phyloP scores from a whole-genome alignment of 2,113 vertebrate species.

The Xyliphius kryptos region DNA sequence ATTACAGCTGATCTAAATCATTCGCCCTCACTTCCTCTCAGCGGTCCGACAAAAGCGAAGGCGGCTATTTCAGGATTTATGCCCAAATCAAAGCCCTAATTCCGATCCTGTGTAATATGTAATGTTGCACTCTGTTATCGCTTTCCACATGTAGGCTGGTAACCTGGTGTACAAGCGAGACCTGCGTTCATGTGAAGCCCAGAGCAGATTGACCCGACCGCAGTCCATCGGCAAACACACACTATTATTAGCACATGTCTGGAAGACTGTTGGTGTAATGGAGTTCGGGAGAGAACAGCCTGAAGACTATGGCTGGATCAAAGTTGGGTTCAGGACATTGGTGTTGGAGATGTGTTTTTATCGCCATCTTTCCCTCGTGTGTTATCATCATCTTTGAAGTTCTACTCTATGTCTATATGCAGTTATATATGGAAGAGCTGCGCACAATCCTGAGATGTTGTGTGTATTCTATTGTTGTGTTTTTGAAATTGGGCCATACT shows the following conservation, averaged over 20 bases:
- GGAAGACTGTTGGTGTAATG: constrained; percentile 13
- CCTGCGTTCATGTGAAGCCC: constrained; percentile 12
- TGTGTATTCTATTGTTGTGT: too few species aligned
- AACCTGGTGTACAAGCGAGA: constrained; percentile 17
- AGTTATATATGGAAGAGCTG: too few species aligned
- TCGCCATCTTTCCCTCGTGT: too few species aligned
- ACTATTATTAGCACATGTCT: constrained; percentile 21
- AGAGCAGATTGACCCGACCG: constrained; percentile 19
- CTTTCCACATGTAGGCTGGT: too few species aligned
- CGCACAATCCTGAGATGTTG: too few species aligned
- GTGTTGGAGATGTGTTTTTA: too few species aligned
- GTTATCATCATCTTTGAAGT: too few species aligned
- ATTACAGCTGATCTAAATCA: too few species aligned
- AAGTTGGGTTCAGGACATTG: constrained; percentile 14
- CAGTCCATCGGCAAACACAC: constrained; percentile 14
- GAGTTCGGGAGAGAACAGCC: constrained; percentile 17
- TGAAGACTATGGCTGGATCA: constrained; percentile 21
- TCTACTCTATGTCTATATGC: too few species aligned
- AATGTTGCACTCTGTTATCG: constrained; percentile 18
- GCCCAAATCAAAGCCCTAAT: constrained; percentile 17
- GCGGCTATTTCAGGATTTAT: constrained; percentile 10
- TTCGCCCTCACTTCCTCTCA: too few species aligned
- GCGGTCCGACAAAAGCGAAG: constrained; percentile 1
- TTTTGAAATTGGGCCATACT: too few species aligned
- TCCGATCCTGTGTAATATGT: constrained; percentile 23